Base-by-base conservation (phyloP, 2,797 vertebrate species). In the Sebastes flavidus region DNA sequence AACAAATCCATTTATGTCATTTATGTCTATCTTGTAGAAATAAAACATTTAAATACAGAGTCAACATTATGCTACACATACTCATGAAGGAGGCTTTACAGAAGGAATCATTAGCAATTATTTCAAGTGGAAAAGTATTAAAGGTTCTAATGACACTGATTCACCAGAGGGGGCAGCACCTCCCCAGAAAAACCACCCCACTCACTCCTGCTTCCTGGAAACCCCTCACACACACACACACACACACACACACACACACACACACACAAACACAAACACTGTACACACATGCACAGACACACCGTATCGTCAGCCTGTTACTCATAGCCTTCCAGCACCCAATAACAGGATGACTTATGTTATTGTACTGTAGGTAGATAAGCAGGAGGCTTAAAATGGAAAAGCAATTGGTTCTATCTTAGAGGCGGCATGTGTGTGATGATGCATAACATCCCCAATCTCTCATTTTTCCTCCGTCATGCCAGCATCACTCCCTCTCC, bases 141-240 rank as follows among this genome's bases (percentile, higher is more conserved):
- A 22, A 80, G 56, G 18, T 66, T 20, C 2, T 25, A 18, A 29
- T 72, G 27, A 3, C 27, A 36, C 42, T 29, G 77, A 68, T 30
- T 83, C 59, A 74, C 93, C 94, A 94, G 76, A 91, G 66, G 87
- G 79, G 85, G 90, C 90, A 93, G 92, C 86, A 85, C 78, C 73
- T 87, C 52, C 74, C 38, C 69, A 87, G 58, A 66, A 75, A 81
- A 69, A 20, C 61, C 22, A 22, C 14, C 60, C 25, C 24, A 61
- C 72, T 73, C 56, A 55, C 56, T 52, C 14, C 38, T 52, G 69
- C 71, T 65, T 87, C 76, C 75, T 89, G 86, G 78, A 92, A 87
- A 88, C 68, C 72, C n/a, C 62, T 72, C 61, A 52, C 46, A 52
- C 34, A 36, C 10, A 8, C 42, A 49, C 32, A 32, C 30, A 29